Conservation (phyloP, 2,888 invertebrate species). For the Drosophila parthenogenetica region DNA sequence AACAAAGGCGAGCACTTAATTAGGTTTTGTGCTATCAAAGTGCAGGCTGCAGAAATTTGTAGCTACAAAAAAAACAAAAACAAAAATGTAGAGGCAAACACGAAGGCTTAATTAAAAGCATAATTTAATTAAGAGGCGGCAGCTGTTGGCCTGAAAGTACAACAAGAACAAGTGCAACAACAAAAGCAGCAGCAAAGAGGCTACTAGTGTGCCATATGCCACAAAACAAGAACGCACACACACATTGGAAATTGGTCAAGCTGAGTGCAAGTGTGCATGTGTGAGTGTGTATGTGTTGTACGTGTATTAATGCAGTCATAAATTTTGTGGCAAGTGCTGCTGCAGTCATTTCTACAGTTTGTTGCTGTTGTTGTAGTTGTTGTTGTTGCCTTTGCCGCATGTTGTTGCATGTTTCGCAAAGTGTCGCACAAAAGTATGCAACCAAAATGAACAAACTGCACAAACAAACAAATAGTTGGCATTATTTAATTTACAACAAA, state of each 20-base stretch:
- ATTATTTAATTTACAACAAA: constrained; percentile 78
- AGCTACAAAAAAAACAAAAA: constrained; percentile 33
- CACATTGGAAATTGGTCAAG: constrained; percentile 43
- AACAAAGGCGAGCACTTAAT: constrained; percentile 50
- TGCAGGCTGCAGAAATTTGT: constrained; percentile 33
- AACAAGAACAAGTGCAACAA: constrained; percentile 29
- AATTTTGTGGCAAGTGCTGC: constrained; percentile 71
- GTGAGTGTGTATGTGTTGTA: constrained; percentile 30
- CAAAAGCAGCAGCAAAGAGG: constrained; percentile 35
- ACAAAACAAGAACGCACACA: constrained; percentile 62
- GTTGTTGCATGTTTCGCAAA: constrained; percentile 59
- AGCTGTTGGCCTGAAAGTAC: constrained; percentile 44
- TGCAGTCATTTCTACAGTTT: constrained; percentile 42
- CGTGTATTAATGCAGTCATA: constrained; percentile 72
- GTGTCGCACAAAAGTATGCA: constrained; percentile 61
- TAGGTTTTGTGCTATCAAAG: constrained; percentile 44
- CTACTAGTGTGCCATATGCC: constrained; percentile 65
- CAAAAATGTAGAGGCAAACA: constrained; percentile 54
- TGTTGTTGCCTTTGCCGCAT: constrained; percentile 36
- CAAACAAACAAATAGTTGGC: constrained; percentile 64
- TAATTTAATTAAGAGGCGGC: constrained; percentile 76
- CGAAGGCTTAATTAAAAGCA: constrained; percentile 73
- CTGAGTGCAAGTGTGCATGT: constrained; percentile 17
- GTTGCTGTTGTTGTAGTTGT: constrained; percentile 36
- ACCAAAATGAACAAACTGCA: constrained; percentile 53